Evolutionary conservation across 2,797 vertebrate species (phyloP).

Genomic region (Galago senegalensis): DNA sequence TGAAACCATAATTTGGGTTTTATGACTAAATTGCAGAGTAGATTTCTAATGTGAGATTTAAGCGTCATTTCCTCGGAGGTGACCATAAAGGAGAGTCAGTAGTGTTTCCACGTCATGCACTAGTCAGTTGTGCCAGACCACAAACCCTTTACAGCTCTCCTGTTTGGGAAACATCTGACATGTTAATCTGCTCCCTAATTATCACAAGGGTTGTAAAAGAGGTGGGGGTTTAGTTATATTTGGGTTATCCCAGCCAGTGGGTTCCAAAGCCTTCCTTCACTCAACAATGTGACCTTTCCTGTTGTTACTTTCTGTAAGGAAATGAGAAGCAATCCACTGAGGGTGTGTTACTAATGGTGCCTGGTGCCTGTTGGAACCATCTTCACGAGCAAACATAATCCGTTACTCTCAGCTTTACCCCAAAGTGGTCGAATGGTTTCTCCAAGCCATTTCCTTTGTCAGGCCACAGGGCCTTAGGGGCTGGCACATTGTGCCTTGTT

Average conservation of each 20-base stretch:
- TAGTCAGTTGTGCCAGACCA: constrained; percentile 40
- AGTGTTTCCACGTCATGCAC: constrained; percentile 6
- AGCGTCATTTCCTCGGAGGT: constrained; percentile 55
- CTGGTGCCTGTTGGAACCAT: not conserved
- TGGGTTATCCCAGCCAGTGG: constrained; percentile 58
- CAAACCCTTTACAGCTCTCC: constrained; percentile 16
- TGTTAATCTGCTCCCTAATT: constrained; percentile 71
- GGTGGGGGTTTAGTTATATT: constrained; percentile 64
- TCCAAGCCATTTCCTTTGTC: not conserved
- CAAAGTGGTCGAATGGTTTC: not conserved
- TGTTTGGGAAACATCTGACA: constrained; percentile 65
- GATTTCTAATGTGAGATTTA: constrained; percentile 19
- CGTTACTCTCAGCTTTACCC: not conserved
- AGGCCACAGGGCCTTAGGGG: not conserved
- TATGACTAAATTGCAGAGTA: constrained; percentile 42
- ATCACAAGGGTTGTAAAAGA: constrained; percentile 14
- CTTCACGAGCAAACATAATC: not conserved
- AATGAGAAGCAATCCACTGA: constrained; percentile 81
- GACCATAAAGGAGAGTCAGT: not conserved
- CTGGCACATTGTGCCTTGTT: not conserved
- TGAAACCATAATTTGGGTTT: constrained; percentile 64
- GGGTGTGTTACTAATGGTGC: constrained; percentile 56
- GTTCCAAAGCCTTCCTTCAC: constrained; percentile 59
- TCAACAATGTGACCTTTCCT: constrained; percentile 62
- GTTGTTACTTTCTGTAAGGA: constrained; percentile 70